phyloP scores from a whole-genome alignment of 2,888 invertebrate species.

The Ornithoptera priamus region DNA sequence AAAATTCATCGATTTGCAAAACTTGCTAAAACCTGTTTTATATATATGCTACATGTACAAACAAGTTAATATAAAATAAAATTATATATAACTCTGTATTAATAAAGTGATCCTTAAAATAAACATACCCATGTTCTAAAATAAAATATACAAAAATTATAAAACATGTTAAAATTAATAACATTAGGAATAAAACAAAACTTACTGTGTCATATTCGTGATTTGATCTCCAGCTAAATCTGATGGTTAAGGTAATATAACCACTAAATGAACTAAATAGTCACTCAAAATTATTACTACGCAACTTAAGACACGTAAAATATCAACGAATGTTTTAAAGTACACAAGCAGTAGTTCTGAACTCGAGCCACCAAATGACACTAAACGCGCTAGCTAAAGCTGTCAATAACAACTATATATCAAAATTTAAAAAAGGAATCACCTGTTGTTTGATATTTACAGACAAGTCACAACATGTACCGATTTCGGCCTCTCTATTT shows the following conservation, averaged over 20 bases:
- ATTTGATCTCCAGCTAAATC: slow-evolving; percentile 3
- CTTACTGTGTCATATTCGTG: slow-evolving; percentile 27
- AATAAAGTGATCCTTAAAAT: background rate
- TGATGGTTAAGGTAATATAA: slow-evolving; percentile 1
- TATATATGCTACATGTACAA: background rate
- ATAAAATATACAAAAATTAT: background rate
- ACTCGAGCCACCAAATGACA: slow-evolving; percentile 13
- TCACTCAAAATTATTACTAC: slow-evolving; percentile 6
- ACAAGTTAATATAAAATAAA: slow-evolving; percentile 1
- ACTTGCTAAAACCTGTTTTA: background rate
- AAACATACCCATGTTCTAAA: background rate
- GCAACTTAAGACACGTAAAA: background rate
- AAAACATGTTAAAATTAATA: background rate
- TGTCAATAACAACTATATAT: slow-evolving; percentile 7
- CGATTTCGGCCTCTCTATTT: slow-evolving; percentile 5
- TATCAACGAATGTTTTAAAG: background rate
- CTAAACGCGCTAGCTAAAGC: background rate
- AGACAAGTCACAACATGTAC: slow-evolving; percentile 43
- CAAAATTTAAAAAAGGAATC: slow-evolving; percentile 22
- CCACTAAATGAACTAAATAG: slow-evolving; percentile 1
- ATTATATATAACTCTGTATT: background rate
- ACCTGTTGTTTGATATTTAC: slow-evolving; percentile 34
- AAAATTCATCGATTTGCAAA: background rate
- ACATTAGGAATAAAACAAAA: background rate
- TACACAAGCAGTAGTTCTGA: background rate